Percentiles rank a stretch among this genome's conserved stretches.
Conservation (phyloP, 2,797 vertebrate species). For the Calcarius lapponicus region DNA sequence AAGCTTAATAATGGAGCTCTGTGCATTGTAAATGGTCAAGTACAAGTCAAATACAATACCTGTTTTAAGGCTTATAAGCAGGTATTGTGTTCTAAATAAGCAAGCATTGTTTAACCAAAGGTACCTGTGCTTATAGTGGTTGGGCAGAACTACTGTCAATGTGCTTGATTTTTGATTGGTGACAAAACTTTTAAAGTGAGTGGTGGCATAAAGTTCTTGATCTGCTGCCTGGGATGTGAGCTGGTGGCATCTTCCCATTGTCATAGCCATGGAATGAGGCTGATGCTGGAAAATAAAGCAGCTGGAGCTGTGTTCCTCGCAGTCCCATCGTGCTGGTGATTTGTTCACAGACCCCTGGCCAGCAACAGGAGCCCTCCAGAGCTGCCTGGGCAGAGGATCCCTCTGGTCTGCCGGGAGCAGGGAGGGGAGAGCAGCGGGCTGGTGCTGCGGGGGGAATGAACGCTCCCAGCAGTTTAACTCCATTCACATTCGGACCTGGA, state of each 20-base stretch:
- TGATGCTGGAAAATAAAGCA: neutral
- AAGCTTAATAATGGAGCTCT: neutral
- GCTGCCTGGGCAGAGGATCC: neutral
- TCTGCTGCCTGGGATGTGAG: neutral
- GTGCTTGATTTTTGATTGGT: neutral
- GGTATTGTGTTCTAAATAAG: neutral
- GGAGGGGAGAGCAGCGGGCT: neutral
- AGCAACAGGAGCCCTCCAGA: neutral
- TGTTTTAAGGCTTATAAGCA: neutral
- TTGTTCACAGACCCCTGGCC: neutral
- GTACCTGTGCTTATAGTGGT: neutral
- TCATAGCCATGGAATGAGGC: fast-evolving
- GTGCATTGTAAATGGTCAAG: no score
- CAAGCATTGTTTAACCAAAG: neutral
- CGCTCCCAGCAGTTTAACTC: conserved; percentile 4
- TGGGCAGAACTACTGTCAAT: neutral
- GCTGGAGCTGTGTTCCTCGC: neutral
- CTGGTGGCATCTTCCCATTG: neutral
- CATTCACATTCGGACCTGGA: conserved; percentile 28
- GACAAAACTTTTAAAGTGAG: neutral
- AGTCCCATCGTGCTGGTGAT: neutral
- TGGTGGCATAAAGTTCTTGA: neutral
- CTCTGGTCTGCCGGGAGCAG: neutral
- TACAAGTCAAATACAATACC: no score
- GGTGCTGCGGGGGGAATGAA: neutral